Base-by-base conservation (phyloP, 2,888 invertebrate species). In the Blastobasis lacticolella region DNA sequence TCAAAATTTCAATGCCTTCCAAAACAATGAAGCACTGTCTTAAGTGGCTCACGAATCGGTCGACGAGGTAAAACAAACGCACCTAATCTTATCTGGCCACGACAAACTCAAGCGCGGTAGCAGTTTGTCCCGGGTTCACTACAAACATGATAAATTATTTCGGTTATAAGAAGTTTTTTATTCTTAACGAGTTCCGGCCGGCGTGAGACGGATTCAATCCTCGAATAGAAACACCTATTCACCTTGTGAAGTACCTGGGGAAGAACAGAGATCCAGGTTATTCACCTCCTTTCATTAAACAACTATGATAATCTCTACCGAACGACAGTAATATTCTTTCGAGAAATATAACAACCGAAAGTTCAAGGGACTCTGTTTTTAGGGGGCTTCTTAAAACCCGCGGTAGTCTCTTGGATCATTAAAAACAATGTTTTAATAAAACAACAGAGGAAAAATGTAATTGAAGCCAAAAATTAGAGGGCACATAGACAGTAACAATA, bases 171-270 rank as follows among this genome's bases (percentile, higher is more conserved):
- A 83, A 83, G 75, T 75, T 81, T 77, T 78, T 80, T 80, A 80
- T 79, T 75, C 71, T 78, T 78, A 81, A 80, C 76, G 81, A 80
- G 85, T 81, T 85, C 87, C 87, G 84, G 87, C 84, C 63, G 78
- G 70, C 73, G 78, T 73, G 67, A 75, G 79, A 75, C 69, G 78
- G 75, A 75, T 77, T 79, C 78, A 75, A 73, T 81, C 78, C 79
- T 80, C 78, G 77, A 72, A 81, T 83, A 81, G 77, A 84, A 72
- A 82, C 82, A 86, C 86, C 86, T 85, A 86, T 86, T 87, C 85
- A 87, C 85, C 85, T 86, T 86, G 86, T 85, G 86, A 87, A 87
- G 86, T 87, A 87, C 86, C 86, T 87, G 86, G 72, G 84, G 77
- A 86, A 87, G 81, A 86, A 87, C 82, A 86, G 81, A 87, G 77